Evolutionary conservation across 2,797 vertebrate genomes (phyloP).

Genomic region (Microctenopoma stevenorrisi): DNA sequence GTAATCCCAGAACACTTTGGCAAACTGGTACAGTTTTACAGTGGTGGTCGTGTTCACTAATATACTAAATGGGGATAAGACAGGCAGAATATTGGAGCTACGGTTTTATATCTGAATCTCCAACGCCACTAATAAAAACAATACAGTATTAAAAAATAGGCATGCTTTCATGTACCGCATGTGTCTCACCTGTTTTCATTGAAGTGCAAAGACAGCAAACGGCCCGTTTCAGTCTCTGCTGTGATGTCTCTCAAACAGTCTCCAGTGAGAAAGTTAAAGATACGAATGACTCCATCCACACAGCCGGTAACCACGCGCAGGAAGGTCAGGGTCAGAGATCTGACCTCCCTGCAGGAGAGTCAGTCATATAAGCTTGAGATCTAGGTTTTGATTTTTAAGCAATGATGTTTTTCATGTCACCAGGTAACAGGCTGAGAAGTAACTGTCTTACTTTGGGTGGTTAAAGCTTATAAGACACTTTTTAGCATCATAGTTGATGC

Average conservation of each 20-base stretch:
- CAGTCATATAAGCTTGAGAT: neutral
- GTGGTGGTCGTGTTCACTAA: conserved; percentile 83
- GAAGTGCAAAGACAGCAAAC: conserved; percentile 82
- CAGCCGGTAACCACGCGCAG: conserved; percentile 91
- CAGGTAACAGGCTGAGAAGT: neutral
- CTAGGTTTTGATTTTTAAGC: too few relatives aligned
- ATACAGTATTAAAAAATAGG: neutral
- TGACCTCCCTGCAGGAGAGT: conserved; percentile 84
- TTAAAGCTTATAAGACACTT: conserved; percentile 85
- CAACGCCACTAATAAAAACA: neutral
- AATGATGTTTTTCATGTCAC: too few relatives aligned
- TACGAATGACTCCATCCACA: conserved; percentile 88
- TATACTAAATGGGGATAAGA: conserved; percentile 74
- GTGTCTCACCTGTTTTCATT: conserved; percentile 81
- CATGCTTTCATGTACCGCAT: neutral
- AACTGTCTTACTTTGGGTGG: conserved; percentile 86
- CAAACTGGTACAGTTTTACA: conserved; percentile 85
- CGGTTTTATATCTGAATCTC: neutral
- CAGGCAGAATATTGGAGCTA: neutral
- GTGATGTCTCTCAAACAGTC: conserved; percentile 86
- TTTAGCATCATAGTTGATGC: conserved; percentile 79
- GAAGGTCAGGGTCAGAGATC: conserved; percentile 84
- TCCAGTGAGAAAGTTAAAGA: conserved; percentile 89
- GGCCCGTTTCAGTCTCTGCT: conserved; percentile 73
- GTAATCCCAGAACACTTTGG: conserved; percentile 87